Percentiles rank a stretch among this genome's conserved stretches.
Evolutionary conservation across 2,888 invertebrate species (phyloP).

Genomic region (Drosophila macrothrix): DNA sequence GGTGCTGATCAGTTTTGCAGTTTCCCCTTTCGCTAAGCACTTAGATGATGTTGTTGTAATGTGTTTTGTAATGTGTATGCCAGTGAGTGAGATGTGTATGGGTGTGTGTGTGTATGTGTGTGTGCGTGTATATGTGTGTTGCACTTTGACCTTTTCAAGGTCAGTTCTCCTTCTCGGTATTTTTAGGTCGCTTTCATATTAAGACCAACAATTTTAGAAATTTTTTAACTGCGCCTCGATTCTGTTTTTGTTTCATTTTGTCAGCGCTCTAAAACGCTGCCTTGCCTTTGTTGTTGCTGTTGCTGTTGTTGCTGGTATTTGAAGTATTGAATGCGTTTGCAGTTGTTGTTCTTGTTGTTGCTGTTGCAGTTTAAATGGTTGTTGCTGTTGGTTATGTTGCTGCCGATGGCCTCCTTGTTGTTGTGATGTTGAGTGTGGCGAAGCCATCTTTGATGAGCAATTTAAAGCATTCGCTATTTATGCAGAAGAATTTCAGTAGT

Average conservation of each 20-base stretch:
- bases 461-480: constrained; percentile 20
- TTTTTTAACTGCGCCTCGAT: constrained; percentile 43
- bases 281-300: constrained; percentile 33
- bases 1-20: constrained; percentile 47
- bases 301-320: constrained; percentile 5
- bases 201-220: constrained; percentile 30
- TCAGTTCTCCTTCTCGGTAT: constrained; percentile 25
- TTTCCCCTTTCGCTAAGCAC: constrained; percentile 28
- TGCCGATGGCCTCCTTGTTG: constrained; percentile 17
- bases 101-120: constrained; percentile 13
- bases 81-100: constrained; percentile 11
- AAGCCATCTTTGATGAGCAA: constrained; percentile 59
- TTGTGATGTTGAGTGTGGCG: constrained; percentile 25
- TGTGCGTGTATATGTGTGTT: constrained; percentile 32
- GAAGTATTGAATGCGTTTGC: constrained; percentile 17
- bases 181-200: constrained; percentile 49
- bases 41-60: constrained; percentile 18
- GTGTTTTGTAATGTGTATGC: constrained; percentile 8
- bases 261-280: constrained; percentile 52
- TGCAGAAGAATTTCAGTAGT: constrained; percentile 29
- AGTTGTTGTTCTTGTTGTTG: constrained; percentile 22
- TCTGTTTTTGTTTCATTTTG: constrained; percentile 66
- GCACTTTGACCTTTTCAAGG: constrained; percentile 47
- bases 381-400: constrained; percentile 18
- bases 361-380: constrained; percentile 21